Evolutionary conservation across 2,797 vertebrate species (phyloP).

Genomic region (Scomberomorus guttatus): DNA sequence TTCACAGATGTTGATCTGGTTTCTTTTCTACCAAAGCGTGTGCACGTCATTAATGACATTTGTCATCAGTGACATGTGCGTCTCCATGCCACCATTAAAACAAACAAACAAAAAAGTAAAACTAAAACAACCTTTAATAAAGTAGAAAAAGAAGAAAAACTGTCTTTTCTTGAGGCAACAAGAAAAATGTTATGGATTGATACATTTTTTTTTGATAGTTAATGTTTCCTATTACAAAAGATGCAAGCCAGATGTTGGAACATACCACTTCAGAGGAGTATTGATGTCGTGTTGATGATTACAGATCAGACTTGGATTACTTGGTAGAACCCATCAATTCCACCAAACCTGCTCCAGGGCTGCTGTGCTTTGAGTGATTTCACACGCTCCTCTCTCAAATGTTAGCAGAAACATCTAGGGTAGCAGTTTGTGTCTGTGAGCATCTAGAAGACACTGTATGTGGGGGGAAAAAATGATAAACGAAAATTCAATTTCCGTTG

Average conservation of each 20-base stretch:
- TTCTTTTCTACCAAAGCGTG: not conserved
- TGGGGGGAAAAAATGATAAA: constrained; percentile 63
- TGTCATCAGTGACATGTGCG: too few relatives aligned
- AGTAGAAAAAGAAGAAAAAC: not conserved
- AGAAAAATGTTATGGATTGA: not conserved
- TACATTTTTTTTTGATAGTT: not conserved
- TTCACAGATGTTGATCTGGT: not conserved
- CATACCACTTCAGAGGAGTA: constrained; percentile 1
- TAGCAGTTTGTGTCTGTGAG: constrained; percentile 53
- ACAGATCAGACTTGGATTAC: constrained; percentile 25
- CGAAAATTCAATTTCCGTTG: constrained; percentile 77
- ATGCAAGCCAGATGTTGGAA: constrained; percentile 15
- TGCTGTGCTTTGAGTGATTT: constrained; percentile 40
- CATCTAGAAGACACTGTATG: constrained; percentile 51
- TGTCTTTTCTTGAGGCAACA: not conserved
- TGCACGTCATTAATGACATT: too few relatives aligned
- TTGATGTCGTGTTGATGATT: constrained; percentile 17
- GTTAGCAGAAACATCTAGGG: constrained; percentile 35
- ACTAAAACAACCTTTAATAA: not conserved
- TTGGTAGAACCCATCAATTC: constrained; percentile 22
- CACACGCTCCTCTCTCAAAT: constrained; percentile 34
- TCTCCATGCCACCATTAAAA: too few relatives aligned
- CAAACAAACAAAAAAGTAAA: not conserved
- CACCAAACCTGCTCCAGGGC: constrained; percentile 6
- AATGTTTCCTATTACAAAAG: not conserved